phyloP scores from a whole-genome alignment of 2,797 vertebrate genomes.

The Eidolon dupreanum region DNA sequence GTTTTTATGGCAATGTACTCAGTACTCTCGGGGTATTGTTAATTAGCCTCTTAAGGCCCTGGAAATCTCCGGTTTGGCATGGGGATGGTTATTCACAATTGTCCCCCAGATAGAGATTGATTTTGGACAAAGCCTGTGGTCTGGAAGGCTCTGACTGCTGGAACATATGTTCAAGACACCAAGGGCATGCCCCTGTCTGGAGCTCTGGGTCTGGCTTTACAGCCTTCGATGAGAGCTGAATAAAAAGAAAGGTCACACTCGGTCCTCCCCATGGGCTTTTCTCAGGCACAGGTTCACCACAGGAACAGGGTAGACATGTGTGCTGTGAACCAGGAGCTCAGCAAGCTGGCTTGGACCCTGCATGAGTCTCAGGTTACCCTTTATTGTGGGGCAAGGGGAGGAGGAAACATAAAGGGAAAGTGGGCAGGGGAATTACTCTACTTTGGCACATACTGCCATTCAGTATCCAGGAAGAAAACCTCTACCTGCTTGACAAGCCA shows the following conservation, averaged over 20 bases:
- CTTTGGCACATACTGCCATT: neutral
- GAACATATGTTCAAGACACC: neutral
- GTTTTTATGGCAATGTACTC: slow-evolving; percentile 17
- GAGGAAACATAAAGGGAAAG: neutral
- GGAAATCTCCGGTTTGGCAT: neutral
- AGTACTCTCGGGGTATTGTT: neutral
- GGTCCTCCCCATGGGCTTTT: neutral
- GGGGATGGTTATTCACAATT: slow-evolving; percentile 54
- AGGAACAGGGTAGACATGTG: neutral
- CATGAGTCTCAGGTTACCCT: neutral
- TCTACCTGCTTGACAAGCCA: neutral
- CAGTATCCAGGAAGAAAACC: neutral
- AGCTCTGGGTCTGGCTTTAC: neutral
- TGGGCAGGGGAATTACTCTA: neutral
- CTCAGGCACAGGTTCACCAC: neutral
- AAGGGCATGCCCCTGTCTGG: neutral
- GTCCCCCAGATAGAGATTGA: neutral
- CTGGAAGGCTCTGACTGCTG: slow-evolving; percentile 26
- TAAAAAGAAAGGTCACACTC: neutral
- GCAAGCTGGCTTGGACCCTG: neutral
- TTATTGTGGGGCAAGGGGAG: neutral
- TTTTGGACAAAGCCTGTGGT: slow-evolving; percentile 41
- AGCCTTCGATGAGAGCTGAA: neutral
- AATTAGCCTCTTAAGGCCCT: slow-evolving; percentile 44
- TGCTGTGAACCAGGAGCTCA: neutral